These are phyloP conservation scores for Xanthostigma xanthostigma DNA, from an alignment of 2,888 invertebrate species.

Conservation along the genomic window DNA sequence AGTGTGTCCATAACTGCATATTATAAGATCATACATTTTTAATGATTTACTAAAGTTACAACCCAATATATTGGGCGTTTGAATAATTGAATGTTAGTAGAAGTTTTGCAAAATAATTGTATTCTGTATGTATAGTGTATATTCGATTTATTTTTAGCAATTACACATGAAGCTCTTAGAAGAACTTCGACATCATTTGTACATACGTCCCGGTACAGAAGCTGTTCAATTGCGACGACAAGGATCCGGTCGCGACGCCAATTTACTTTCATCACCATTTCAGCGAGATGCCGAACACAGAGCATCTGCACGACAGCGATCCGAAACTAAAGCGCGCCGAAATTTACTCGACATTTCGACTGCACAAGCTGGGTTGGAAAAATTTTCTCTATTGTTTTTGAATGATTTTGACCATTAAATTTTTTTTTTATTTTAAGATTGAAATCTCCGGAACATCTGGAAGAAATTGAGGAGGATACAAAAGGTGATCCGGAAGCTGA, in stretches of 20 bases:
- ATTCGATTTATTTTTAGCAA: constrained; percentile 30
- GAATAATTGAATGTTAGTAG: too few relatives aligned
- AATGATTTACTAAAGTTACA: too few relatives aligned
- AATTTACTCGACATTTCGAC: constrained; percentile 36
- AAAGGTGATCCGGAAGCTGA: constrained; percentile 43
- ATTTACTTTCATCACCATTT: constrained; percentile 31
- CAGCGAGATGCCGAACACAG: constrained; percentile 40
- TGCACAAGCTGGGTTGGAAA: not conserved
- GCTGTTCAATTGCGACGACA: constrained; percentile 37
- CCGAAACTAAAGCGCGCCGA: constrained; percentile 35
- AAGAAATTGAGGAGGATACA: constrained; percentile 33
- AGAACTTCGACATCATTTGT: constrained; percentile 58
- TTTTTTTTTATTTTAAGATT: not conserved
- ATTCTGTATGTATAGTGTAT: not conserved
- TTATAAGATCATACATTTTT: too few relatives aligned
- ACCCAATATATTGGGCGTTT: too few relatives aligned
- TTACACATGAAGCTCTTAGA: constrained; percentile 51
- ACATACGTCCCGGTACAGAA: constrained; percentile 30
- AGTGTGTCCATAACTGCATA: too few relatives aligned
- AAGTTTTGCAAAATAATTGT: not conserved
- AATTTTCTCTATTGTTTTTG: too few relatives aligned
- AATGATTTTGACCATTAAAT: not conserved
- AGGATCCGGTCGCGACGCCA: constrained; percentile 39
- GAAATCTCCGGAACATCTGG: not conserved
- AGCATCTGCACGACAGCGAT: constrained; percentile 37